A percentile compares a stretch with the other conserved stretches of the same genome.
Evolutionary conservation across 2,888 invertebrate species (phyloP).

Genomic region (Quadriops clusia): DNA sequence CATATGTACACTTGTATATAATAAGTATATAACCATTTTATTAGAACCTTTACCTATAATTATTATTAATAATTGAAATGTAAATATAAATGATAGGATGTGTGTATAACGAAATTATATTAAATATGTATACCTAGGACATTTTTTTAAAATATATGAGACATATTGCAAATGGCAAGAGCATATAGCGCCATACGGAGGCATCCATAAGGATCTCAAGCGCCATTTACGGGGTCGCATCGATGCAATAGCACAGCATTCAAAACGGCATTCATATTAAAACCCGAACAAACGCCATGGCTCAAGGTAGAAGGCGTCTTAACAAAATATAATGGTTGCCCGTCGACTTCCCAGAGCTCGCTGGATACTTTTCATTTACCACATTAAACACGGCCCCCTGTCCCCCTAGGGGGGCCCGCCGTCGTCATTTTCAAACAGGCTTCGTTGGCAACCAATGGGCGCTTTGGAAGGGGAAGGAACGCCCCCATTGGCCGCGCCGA

Average conservation of each 20-base stretch:
- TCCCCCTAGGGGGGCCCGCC: slow-evolving; percentile 8
- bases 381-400: slow-evolving; percentile 9
- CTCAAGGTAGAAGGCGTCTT: slow-evolving; percentile 7
- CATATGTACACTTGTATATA: too few species aligned
- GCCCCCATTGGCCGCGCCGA: slow-evolving; percentile 28
- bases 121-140: too few species aligned
- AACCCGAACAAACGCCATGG: slow-evolving; percentile 6
- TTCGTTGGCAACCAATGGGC: slow-evolving; percentile 27
- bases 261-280: too few species aligned
- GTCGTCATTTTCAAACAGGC: slow-evolving; percentile 23
- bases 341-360: slow-evolving; percentile 21
- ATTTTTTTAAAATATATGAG: too few species aligned
- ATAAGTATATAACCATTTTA: too few species aligned
- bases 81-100: too few species aligned
- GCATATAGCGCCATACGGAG: slow-evolving; percentile 1
- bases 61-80: too few species aligned
- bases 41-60: too few species aligned
- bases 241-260: too few species aligned
- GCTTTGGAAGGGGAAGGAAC: slow-evolving; percentile 25
- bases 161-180: slow-evolving; percentile 1
- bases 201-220: too few species aligned
- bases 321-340: slow-evolving; percentile 31
- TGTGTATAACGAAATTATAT: too few species aligned
- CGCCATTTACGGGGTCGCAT: too few species aligned
- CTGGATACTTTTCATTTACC: slow-evolving; percentile 20